phyloP scores from a whole-genome alignment of 2,888 invertebrate species.

The Xestia sexstrigata region DNA sequence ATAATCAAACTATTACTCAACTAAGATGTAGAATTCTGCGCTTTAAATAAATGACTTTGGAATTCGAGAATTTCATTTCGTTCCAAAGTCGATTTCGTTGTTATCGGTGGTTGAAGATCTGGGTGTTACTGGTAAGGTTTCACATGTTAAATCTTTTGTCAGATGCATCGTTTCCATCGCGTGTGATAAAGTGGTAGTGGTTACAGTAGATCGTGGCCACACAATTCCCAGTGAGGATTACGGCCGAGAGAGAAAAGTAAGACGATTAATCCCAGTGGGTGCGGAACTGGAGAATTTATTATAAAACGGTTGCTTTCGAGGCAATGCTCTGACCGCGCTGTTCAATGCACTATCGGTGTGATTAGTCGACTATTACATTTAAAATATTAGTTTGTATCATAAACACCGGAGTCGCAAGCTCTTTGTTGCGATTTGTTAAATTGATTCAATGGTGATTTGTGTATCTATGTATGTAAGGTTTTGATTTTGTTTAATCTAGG shows the following conservation, averaged over 20 bases:
- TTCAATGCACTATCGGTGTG: slow-evolving; percentile 78
- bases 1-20: slow-evolving; percentile 69
- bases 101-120: slow-evolving; percentile 63
- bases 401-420: slow-evolving; percentile 17
- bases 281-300: slow-evolving; percentile 87
- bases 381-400: slow-evolving; percentile 49
- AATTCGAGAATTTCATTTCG: slow-evolving; percentile 63
- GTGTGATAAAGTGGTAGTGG: slow-evolving; percentile 77
- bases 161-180: slow-evolving; percentile 66
- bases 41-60: slow-evolving; percentile 65
- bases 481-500: slow-evolving; percentile 1
- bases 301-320: slow-evolving; percentile 86
- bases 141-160: slow-evolving; percentile 67
- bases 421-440: too few species aligned
- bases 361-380: slow-evolving; percentile 70
- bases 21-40: slow-evolving; percentile 57
- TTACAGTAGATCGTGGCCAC: slow-evolving; percentile 82
- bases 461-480: slow-evolving; percentile 4
- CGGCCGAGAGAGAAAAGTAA: slow-evolving; percentile 88
- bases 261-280: slow-evolving; percentile 89
- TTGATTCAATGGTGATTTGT: slow-evolving; percentile 40
- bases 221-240: slow-evolving; percentile 88
- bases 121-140: slow-evolving; percentile 53
- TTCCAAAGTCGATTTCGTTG: slow-evolving; percentile 59
- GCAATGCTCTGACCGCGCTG: slow-evolving; percentile 69